phyloP scores from a whole-genome alignment of 2,888 invertebrate genomes.

The Leptura quadrifasciata region DNA sequence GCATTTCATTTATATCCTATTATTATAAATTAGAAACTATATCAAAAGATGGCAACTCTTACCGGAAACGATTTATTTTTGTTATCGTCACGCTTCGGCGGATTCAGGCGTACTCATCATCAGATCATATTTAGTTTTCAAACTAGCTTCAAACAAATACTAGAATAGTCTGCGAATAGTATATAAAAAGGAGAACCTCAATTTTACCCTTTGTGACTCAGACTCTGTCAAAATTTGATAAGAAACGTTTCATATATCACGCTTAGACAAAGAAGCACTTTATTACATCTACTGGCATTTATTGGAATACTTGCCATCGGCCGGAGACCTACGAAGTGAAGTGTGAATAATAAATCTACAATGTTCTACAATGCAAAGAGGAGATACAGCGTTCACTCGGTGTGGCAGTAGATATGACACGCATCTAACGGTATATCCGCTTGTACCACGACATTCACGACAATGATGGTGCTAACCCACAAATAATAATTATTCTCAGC shows the following conservation, averaged over 20 bases:
- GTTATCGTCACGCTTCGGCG: too few species aligned
- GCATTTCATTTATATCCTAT: too few species aligned
- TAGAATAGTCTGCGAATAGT: background rate
- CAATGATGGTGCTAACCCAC: background rate
- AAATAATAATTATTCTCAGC: constrained; percentile 2
- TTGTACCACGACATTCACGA: background rate
- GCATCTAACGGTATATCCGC: constrained; percentile 6
- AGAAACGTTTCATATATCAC: constrained; percentile 41
- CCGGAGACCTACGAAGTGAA: constrained; percentile 46
- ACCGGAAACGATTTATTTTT: too few species aligned
- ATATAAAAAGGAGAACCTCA: constrained; percentile 9
- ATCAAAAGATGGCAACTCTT: too few species aligned
- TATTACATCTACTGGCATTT: constrained; percentile 47
- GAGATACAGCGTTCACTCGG: constrained; percentile 27
- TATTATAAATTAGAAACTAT: too few species aligned
- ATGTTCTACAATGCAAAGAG: constrained; percentile 39
- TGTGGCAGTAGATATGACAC: constrained; percentile 45
- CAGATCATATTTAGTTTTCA: background rate
- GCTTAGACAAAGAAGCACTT: constrained; percentile 46
- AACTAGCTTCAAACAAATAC: background rate
- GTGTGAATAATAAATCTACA: constrained; percentile 51
- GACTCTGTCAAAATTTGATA: constrained; percentile 39
- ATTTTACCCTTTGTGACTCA: constrained; percentile 28
- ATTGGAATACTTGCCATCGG: constrained; percentile 47
- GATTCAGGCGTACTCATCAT: background rate